phyloP scores from a whole-genome alignment of 2,888 invertebrate genomes.

The Lasioglossum morio region DNA sequence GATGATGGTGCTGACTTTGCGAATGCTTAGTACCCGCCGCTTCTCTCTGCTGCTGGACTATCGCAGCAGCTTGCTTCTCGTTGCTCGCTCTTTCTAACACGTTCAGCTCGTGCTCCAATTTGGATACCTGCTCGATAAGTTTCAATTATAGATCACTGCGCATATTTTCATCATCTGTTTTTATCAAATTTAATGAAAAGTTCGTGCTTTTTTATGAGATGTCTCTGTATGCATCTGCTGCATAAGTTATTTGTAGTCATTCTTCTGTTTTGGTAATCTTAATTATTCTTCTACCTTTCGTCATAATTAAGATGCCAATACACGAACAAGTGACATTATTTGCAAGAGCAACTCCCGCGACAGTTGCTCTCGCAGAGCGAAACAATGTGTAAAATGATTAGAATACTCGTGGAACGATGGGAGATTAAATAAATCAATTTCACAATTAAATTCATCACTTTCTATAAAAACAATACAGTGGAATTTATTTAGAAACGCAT shows the following conservation, averaged over 20 bases:
- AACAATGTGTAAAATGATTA: no score
- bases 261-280: background rate
- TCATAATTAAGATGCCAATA: background rate
- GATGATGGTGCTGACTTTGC: constrained; percentile 78
- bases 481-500: no score
- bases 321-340: no score
- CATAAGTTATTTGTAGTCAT: background rate
- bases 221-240: no score
- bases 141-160: background rate
- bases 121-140: constrained; percentile 85
- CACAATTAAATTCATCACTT: no score
- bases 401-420: no score
- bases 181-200: background rate
- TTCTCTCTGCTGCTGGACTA: constrained; percentile 84
- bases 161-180: background rate
- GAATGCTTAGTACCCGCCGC: constrained; percentile 70
- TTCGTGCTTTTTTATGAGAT: background rate
- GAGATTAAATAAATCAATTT: no score
- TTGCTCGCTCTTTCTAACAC: constrained; percentile 90
- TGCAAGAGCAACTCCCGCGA: no score
- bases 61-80: constrained; percentile 87
- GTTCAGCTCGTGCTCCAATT: constrained; percentile 91
- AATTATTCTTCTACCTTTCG: background rate
- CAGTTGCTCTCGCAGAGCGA: no score
- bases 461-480: no score